Evolutionary conservation across 2,113 vertebrate genomes (phyloP).

Genomic region (Heliornis fulica): DNA sequence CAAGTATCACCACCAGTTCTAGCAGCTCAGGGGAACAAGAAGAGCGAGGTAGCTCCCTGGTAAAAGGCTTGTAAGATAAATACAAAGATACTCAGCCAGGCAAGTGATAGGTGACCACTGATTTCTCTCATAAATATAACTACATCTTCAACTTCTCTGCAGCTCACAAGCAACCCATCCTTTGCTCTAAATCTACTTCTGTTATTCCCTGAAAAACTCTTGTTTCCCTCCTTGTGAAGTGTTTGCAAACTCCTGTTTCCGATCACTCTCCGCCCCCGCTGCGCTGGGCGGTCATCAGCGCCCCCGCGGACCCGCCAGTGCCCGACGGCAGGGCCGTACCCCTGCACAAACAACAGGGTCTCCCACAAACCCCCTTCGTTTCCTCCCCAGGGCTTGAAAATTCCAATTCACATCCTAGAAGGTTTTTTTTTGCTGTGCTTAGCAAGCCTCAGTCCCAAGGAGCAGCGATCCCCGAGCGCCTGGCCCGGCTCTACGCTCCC

Average conservation of each 20-base stretch:
- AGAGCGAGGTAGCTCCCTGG: not conserved
- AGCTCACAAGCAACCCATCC: not conserved
- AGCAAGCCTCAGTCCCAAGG: no score
- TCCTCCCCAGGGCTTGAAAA: not conserved
- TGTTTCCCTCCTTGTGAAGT: not conserved
- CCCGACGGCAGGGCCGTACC: not conserved
- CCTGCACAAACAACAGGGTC: not conserved
- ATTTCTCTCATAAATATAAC: not conserved
- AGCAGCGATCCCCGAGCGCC: not conserved
- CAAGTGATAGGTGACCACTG: fast-evolving
- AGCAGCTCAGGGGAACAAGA: not conserved
- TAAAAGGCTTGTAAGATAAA: not conserved
- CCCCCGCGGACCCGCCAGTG: not conserved
- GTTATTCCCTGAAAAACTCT: not conserved
- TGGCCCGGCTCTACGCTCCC: fast-evolving
- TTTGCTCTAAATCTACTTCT: not conserved
- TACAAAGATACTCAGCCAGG: not conserved
- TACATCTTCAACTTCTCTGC: not conserved
- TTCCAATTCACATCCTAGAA: not conserved
- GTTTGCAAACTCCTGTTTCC: not conserved
- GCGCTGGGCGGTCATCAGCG: not conserved
- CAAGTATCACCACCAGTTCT: fast-evolving
- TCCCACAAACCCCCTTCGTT: not conserved
- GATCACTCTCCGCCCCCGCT: not conserved
- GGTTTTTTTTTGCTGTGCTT: not conserved